Percentiles rank a stretch among this genome's conserved stretches.
Evolutionary conservation across 2,888 invertebrate genomes (phyloP).

Genomic region (Glaucopsyche alexis): DNA sequence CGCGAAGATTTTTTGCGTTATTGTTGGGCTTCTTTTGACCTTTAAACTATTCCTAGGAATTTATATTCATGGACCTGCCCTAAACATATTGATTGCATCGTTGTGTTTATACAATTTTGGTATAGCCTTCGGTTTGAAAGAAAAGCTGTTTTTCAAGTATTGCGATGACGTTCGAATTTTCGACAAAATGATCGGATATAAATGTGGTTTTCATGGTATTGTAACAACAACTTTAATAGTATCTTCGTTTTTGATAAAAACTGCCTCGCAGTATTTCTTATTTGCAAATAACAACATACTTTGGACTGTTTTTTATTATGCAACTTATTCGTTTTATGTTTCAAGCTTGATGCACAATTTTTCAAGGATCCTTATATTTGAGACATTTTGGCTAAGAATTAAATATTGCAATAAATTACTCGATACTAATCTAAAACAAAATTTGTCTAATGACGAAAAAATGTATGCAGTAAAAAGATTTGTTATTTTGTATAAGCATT

Average conservation of each 20-base stretch:
- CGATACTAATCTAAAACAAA: background rate
- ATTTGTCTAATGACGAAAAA: background rate
- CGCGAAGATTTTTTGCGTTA: too few species aligned
- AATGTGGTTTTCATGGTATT: background rate
- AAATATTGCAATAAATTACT: background rate
- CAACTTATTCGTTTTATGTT: background rate
- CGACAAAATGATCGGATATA: constrained; percentile 31
- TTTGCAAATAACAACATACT: too few species aligned
- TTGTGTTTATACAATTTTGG: background rate
- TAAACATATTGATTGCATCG: too few species aligned
- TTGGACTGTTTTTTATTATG: too few species aligned
- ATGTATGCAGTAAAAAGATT: background rate
- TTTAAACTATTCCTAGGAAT: too few species aligned
- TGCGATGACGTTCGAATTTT: constrained; percentile 26
- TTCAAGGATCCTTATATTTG: background rate
- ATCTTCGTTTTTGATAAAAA: background rate
- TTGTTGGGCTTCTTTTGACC: too few species aligned
- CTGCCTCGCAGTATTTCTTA: too few species aligned
- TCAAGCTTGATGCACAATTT: background rate
- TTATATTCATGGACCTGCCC: too few species aligned
- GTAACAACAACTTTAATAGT: constrained; percentile 15
- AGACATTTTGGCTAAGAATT: background rate
- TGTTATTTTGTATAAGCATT: background rate
- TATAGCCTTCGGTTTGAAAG: constrained; percentile 28
- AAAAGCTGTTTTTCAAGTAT: constrained; percentile 28